These are phyloP conservation scores for Bombus picipes DNA, from an alignment of 1,140 invertebrate species.

Conservation along the genomic window DNA sequence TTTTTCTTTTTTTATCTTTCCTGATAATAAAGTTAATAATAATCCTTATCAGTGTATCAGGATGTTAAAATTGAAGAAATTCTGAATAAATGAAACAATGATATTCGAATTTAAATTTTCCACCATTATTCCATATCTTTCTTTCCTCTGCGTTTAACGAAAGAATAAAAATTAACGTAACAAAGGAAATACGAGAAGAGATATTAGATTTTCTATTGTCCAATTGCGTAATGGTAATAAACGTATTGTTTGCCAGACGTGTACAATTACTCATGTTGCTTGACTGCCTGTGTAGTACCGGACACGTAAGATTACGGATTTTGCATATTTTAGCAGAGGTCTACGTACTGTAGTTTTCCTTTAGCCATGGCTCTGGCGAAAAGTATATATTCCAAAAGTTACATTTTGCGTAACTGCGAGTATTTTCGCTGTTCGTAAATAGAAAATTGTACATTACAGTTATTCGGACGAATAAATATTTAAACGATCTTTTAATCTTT, in stretches of 20 bases:
- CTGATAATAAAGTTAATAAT: neutral
- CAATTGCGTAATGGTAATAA: conserved; percentile 1
- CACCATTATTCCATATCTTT: no score
- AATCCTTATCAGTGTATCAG: neutral
- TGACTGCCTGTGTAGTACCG: neutral
- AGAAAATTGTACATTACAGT: no score
- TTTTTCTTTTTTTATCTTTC: neutral
- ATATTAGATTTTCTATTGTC: conserved; percentile 2
- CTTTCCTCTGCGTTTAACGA: no score
- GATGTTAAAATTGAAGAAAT: no score
- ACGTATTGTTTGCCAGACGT: neutral
- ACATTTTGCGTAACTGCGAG: neutral
- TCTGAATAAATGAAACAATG: no score
- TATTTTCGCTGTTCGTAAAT: neutral
- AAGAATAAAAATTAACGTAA: no score
- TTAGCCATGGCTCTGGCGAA: neutral
- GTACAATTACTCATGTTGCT: conserved; percentile 22
- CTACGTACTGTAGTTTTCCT: neutral
- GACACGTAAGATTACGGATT: conserved; percentile 36
- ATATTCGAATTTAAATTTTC: no score
- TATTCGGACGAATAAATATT: no score
- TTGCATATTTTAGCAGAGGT: conserved; percentile 24
- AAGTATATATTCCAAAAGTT: neutral
- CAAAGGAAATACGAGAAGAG: neutral
- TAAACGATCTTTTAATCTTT: no score